A percentile compares a stretch with the other conserved stretches of the same genome.
phyloP scores from a whole-genome alignment of 2,113 vertebrate species.

The Pangasianodon hypophthalmus region DNA sequence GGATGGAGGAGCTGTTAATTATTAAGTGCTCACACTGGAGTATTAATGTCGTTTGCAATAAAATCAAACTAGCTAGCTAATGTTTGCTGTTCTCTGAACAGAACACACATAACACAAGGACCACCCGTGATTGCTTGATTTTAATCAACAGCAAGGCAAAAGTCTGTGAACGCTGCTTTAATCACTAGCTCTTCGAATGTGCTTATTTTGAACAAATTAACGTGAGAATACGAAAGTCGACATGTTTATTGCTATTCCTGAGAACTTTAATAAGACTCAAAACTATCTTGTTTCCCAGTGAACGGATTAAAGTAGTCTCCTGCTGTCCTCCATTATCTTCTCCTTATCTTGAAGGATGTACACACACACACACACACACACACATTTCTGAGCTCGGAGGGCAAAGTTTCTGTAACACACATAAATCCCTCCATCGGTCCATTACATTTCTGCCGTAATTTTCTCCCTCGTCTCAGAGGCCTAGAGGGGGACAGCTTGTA shows the following conservation, averaged over 20 bases:
- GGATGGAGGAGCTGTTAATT: background rate
- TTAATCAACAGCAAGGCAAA: background rate
- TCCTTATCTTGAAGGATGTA: constrained; percentile 5
- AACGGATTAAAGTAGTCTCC: background rate
- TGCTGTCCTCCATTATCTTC: background rate
- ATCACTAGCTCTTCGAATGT: background rate
- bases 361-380: background rate
- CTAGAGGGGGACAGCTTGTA: constrained; percentile 29
- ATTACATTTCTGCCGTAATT: background rate
- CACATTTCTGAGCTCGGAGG: background rate
- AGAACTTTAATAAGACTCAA: background rate
- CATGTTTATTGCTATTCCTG: background rate
- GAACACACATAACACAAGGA: background rate
- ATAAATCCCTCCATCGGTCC: background rate
- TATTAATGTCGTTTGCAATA: background rate
- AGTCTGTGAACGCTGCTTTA: background rate
- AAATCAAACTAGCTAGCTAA: background rate
- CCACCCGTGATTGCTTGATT: background rate
- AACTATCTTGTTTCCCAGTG: background rate
- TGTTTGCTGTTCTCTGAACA: background rate
- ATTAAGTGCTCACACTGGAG: background rate
- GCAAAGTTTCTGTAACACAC: background rate
- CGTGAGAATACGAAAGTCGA: background rate
- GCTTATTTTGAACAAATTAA: background rate
- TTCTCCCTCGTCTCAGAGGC: background rate